Evolutionary conservation across 2,888 invertebrate genomes (phyloP).

Genomic region (Unio pictorum): DNA sequence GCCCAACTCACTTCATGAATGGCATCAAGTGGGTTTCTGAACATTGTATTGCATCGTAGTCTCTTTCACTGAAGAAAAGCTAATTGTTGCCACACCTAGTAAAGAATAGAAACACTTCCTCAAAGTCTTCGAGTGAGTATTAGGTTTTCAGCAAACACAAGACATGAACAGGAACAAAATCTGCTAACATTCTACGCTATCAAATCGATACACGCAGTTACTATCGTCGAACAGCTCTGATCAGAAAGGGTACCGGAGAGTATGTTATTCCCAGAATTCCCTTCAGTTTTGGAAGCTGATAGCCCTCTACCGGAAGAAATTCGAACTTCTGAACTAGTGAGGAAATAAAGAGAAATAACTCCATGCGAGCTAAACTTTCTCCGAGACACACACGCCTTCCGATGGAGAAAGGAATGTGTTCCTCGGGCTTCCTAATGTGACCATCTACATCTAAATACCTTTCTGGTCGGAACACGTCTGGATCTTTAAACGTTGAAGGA

Average conservation of each 20-base stretch:
- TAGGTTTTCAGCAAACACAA: too few relatives aligned
- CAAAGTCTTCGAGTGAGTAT: too few relatives aligned
- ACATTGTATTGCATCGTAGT: too few relatives aligned
- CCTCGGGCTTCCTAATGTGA: constrained; percentile 12
- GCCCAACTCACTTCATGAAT: too few relatives aligned
- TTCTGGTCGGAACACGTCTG: constrained; percentile 51
- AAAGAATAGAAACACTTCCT: too few relatives aligned
- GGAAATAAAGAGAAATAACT: constrained; percentile 33
- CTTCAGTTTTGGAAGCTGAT: constrained; percentile 19
- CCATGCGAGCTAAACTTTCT: constrained; percentile 28
- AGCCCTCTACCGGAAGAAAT: constrained; percentile 11
- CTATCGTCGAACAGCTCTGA: neutral
- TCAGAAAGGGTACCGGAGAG: constrained; percentile 13
- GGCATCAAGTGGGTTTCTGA: too few relatives aligned
- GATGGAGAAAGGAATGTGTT: constrained; percentile 33
- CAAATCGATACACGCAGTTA: too few relatives aligned
- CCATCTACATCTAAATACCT: constrained; percentile 44
- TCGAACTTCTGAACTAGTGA: constrained; percentile 30
- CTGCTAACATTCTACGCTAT: too few relatives aligned
- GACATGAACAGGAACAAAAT: too few relatives aligned
- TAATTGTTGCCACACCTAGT: too few relatives aligned
- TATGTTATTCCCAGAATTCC: constrained; percentile 28
- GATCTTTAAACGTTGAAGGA: constrained; percentile 38
- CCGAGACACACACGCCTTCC: constrained; percentile 13
- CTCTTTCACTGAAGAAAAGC: too few relatives aligned